phyloP scores from a whole-genome alignment of 2,113 vertebrate genomes.

The Ploceus nigricollis region DNA sequence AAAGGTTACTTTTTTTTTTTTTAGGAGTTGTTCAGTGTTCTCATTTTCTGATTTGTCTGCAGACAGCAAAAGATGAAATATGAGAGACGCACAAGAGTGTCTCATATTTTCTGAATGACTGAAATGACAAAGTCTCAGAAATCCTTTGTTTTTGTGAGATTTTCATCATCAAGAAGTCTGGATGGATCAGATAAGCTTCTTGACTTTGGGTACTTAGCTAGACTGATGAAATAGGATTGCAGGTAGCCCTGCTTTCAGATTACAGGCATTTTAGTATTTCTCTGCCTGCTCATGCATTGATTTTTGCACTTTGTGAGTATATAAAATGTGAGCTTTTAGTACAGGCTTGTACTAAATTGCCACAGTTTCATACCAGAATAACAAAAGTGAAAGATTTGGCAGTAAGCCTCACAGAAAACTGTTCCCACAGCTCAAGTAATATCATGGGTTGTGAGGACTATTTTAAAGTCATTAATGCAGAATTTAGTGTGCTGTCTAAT shows the following conservation, averaged over 20 bases:
- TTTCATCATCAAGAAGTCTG: constrained; percentile 1
- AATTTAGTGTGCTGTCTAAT: constrained; percentile 38
- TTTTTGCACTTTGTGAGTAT: constrained; percentile 52
- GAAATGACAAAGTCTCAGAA: background rate
- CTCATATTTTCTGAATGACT: background rate
- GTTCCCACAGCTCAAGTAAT: constrained; percentile 47
- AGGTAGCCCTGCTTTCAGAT: background rate
- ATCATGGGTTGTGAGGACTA: constrained; percentile 34
- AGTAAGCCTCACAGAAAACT: constrained; percentile 50
- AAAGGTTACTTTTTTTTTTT: background rate
- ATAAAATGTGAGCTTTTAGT: constrained; percentile 63
- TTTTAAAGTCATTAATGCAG: constrained; percentile 54
- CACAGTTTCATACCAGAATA: constrained; percentile 35
- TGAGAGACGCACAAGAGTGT: background rate
- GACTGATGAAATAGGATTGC: constrained; percentile 27
- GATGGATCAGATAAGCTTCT: background rate
- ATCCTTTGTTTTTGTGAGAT: background rate
- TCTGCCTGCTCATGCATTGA: constrained; percentile 39
- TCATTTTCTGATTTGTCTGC: background rate
- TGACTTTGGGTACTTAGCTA: constrained; percentile 29
- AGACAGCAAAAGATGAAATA: background rate
- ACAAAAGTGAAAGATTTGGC: constrained; percentile 59
- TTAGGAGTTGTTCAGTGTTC: background rate
- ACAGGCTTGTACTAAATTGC: constrained; percentile 37
- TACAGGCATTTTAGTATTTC: constrained; percentile 19